Base-by-base conservation (phyloP, 1,140 invertebrate genomes). In the Bombus sibiricus region DNA sequence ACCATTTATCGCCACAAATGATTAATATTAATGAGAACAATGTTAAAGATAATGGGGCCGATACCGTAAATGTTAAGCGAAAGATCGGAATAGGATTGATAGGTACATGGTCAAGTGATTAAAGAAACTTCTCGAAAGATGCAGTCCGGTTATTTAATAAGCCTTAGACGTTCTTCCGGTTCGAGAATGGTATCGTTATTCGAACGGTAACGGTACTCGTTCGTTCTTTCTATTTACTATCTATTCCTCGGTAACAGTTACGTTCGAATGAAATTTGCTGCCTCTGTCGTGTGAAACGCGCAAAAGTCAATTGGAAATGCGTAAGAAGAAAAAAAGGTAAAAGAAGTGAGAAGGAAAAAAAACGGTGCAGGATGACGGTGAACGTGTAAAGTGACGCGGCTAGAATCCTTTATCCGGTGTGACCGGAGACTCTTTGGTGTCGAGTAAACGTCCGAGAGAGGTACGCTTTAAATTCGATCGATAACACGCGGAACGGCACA, bases 101-200 rank as follows among this genome's bases (percentile, higher is more conserved):
- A 34, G 41, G 81, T 22, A 64, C 37, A 57, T 43, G 39, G 69
- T 62, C 80, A 25, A 37, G 1, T 39, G 57, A 80, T 59, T 64
- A 43, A 81, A 43, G 73, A 62, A 47, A 73, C 32, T 28, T 57
- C 53, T n/a, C 25, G 83, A 79, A 53, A 64, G 57, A 74, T 68
- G 84, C 84, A 73, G 57, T 71, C 78, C 37, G 79, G 12, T 85
- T 81, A 85, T 39, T 85, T 81, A 74, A 81, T 66, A 74, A 69
- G 77, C 57, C 71, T 53, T 13, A 8, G 34, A 59, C 34, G 57
- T 80, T 84, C 53, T 39, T 79, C 15, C 25, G 47, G 34, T 41
- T 73, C 69, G n/a, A 47, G 43, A 81, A 73, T 64, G 57, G 43
- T 13, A 66, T 73, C 71, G 71, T 57, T 68, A 75, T 81, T 73